These are phyloP conservation scores for Xiphophorus birchmanni DNA, from an alignment of 2,797 vertebrate species.

Conservation along the genomic window DNA sequence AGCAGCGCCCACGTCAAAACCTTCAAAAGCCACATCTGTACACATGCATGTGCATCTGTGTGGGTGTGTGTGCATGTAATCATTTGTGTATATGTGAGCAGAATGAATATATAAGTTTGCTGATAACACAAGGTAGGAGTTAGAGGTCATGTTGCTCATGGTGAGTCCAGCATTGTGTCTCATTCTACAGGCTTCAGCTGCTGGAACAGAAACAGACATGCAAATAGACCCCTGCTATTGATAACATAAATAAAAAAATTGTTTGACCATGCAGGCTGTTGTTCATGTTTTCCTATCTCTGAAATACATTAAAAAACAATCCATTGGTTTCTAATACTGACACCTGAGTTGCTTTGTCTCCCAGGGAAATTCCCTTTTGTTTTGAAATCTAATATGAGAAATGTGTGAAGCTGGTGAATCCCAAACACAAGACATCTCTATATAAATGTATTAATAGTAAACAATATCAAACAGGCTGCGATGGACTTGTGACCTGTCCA, in stretches of 20 bases:
- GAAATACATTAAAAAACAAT: neutral
- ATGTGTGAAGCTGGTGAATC: neutral
- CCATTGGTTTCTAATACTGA: neutral
- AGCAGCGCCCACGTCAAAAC: conserved; percentile 86
- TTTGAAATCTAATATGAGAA: neutral
- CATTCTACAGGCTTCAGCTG: neutral
- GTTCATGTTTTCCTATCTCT: neutral
- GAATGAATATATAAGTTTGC: conserved; percentile 41
- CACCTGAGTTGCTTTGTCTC: neutral
- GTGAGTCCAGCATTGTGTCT: neutral
- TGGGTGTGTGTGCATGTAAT: conserved; percentile 30
- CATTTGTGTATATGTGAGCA: conserved; percentile 43
- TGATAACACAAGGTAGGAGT: conserved; percentile 30
- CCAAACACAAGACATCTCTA: neutral
- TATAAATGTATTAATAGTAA: neutral
- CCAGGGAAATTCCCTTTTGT: neutral
- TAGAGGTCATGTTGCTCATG: neutral
- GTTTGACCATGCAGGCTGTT: neutral
- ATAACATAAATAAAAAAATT: neutral
- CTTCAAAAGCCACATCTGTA: conserved; percentile 79
- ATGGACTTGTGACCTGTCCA: no score
- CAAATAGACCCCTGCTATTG: neutral
- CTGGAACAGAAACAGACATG: neutral
- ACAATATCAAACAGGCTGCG: neutral
- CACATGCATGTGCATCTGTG: conserved; percentile 28